These are phyloP conservation scores for Paracyclopina nana DNA, from an alignment of 1,140 invertebrate genomes.

Conservation along the genomic window DNA sequence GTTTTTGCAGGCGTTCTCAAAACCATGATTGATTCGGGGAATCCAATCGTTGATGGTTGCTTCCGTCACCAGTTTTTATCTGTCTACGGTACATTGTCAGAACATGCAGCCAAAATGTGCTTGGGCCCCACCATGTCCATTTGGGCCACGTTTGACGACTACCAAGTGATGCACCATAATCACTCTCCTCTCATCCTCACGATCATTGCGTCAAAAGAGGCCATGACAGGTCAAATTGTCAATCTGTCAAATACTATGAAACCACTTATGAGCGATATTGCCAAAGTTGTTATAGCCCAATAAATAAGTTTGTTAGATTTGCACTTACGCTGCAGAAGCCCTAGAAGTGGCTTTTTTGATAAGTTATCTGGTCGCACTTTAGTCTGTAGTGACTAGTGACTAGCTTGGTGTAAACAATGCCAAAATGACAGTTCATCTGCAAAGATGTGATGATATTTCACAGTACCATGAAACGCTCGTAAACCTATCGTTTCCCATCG, in stretches of 20 bases:
- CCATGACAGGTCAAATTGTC: background rate
- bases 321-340: background rate
- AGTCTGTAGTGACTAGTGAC: too few species aligned
- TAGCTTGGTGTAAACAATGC: background rate
- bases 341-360: too few species aligned
- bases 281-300: background rate
- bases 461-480: background rate
- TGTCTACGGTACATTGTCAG: too few species aligned
- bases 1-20: too few species aligned
- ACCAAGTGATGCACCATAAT: background rate
- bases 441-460: background rate
- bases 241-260: background rate
- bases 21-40: too few species aligned
- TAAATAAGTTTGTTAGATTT: background rate
- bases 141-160: background rate
- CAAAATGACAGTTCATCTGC: background rate
- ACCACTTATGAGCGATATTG: background rate
- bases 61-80: too few species aligned
- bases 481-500: too few species aligned
- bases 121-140: too few species aligned
- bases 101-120: too few species aligned
- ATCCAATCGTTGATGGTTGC: too few species aligned
- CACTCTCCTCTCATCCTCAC: background rate
- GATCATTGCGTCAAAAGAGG: background rate
- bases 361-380: too few species aligned